phyloP scores from a whole-genome alignment of 2,113 vertebrate species.

The Salvelinus alpinus region DNA sequence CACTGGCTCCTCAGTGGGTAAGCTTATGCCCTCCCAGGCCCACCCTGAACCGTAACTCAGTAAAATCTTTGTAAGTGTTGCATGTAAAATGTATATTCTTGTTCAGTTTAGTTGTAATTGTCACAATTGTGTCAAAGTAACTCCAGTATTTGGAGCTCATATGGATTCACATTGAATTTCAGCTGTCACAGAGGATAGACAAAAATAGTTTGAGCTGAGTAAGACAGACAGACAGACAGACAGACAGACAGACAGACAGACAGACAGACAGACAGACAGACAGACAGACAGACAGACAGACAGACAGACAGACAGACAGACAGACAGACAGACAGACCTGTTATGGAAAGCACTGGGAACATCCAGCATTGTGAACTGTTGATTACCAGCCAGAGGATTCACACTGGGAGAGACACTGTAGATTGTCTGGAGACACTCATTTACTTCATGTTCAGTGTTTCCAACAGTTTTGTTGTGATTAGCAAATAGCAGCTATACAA shows the following conservation, averaged over 20 bases:
- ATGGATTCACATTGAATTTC: not conserved
- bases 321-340: not conserved
- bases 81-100: no score
- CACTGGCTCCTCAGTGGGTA: no score
- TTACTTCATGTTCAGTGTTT: conserved; percentile 35
- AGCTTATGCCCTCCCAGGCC: no score
- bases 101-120: not conserved
- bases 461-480: conserved; percentile 52
- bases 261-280: no score
- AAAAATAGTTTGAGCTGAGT: not conserved
- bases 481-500: conserved; percentile 38
- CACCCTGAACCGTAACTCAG: no score
- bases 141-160: not conserved
- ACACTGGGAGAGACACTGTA: conserved; percentile 1
- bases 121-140: not conserved
- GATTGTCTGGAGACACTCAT: conserved; percentile 27
- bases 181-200: not conserved
- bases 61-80: no score
- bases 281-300: no score
- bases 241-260: not conserved
- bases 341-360: conserved; percentile 20
- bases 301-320: no score
- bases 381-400: conserved; percentile 42
- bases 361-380: conserved; percentile 9
- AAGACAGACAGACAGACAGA: not conserved